A percentile compares a stretch with the other conserved stretches of the same genome.
These are phyloP conservation scores for Platichthys stellatus DNA, from an alignment of 2,113 vertebrate genomes.

Conservation along the genomic window DNA sequence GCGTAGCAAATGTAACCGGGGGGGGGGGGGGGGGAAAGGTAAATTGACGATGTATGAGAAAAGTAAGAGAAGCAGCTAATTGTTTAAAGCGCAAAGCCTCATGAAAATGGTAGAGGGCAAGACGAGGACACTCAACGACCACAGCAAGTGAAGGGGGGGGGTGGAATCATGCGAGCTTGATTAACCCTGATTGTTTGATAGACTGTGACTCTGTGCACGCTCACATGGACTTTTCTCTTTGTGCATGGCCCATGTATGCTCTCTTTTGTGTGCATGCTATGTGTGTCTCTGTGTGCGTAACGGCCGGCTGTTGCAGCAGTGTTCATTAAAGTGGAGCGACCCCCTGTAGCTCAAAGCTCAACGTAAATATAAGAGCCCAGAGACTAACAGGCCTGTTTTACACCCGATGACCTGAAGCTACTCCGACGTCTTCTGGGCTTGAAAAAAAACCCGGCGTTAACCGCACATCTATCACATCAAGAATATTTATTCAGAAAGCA, in stretches of 20 bases:
- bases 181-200: background rate
- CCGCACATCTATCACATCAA: slow-evolving; percentile 54
- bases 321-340: slow-evolving; percentile 25
- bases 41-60: no score
- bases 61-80: no score
- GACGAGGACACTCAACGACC: no score
- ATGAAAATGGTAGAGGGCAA: no score
- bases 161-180: background rate
- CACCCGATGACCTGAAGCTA: background rate
- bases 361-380: slow-evolving; percentile 35
- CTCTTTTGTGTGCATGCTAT: slow-evolving; percentile 1
- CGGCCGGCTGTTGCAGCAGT: slow-evolving; percentile 3
- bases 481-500: slow-evolving; percentile 30
- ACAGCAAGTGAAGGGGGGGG: background rate
- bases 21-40: no score
- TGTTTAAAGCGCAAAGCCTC: no score
- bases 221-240: slow-evolving; percentile 7
- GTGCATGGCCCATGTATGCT: background rate
- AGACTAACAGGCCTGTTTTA: slow-evolving; percentile 29
- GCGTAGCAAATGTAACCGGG: no score
- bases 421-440: slow-evolving; percentile 19
- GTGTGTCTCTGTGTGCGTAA: background rate
- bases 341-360: slow-evolving; percentile 12
- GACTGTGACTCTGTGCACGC: background rate
- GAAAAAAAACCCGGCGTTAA: background rate